Evolutionary conservation across 2,888 invertebrate species (phyloP), one percentile per base, ranked within the genome.

Genomic region (Drosophila ustulata): DNA sequence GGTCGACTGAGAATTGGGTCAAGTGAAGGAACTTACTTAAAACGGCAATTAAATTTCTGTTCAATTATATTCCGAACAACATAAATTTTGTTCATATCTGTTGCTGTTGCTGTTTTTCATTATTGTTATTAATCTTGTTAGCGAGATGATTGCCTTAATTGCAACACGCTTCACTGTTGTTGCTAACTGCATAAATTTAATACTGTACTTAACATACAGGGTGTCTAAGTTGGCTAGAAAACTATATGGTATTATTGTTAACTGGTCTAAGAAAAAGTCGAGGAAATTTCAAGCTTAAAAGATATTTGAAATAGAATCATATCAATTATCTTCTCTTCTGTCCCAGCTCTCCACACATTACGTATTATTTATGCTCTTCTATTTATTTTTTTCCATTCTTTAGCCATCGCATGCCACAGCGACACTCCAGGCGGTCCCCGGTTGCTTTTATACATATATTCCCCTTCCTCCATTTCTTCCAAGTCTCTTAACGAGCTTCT

Each of bases 1-100:
- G 68, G 68, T 74, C 71, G 81, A n/a, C 66, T 83, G 85, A 64
- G 85, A 86, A 86, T 88, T 88, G 58, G 88, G 85, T 86, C 85
- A 86, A 86, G 85, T 81, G 41, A 74, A 83, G 88, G 80, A 86
- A 75, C 79, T 78, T 69, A 79, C 86, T 82, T 13, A 69, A 85
- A 85, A 74, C 74, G 86, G 67, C 85, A 79, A 85, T 88, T 88
- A 85, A 85, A 82, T 80, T 82, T 80, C 75, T 75, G 72, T 58
- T 69, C 71, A 78, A 76, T 78, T 81, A 71, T 73, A 76, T 58
- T 56, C 46, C 53, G 58, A 78, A 70, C 63, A 79, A 75, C 79
- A 79, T 75, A 66, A 70, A 67, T 73, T 63, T 75, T 49, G 43
- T 72, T 66, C 55, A 72, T 71, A 62, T 71, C 34, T 41, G 51